Conservation (phyloP, 2,888 invertebrate genomes). For the Thymelicus lineola region DNA sequence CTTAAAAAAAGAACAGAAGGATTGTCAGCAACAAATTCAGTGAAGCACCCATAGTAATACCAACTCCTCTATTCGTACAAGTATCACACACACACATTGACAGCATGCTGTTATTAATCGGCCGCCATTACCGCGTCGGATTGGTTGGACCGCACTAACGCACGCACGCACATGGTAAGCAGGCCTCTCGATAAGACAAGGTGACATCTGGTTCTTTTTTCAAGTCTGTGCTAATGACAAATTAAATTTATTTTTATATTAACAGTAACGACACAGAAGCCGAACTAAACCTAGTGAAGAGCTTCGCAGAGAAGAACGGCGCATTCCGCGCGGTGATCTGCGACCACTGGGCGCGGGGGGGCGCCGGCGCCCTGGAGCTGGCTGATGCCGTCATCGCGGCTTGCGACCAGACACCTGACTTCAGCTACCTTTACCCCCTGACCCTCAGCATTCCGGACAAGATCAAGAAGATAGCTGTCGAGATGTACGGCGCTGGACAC, state of each 20-base stretch:
- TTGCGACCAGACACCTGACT: constrained; percentile 86
- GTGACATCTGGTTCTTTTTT: too few relatives aligned
- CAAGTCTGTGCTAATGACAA: too few relatives aligned
- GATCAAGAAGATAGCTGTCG: constrained; percentile 93
- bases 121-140: too few relatives aligned
- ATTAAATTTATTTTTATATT: constrained; percentile 13
- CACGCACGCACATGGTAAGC: too few relatives aligned
- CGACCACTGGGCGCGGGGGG: constrained; percentile 96
- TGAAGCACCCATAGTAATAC: too few relatives aligned
- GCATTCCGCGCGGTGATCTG: constrained; percentile 95
- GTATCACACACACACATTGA: too few relatives aligned
- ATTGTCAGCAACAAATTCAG: too few relatives aligned
- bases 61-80: too few relatives aligned
- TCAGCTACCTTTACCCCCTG: constrained; percentile 89
- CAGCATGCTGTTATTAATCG: too few relatives aligned
- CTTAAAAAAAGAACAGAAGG: too few relatives aligned
- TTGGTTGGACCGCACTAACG: too few relatives aligned
- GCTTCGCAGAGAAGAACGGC: constrained; percentile 90
- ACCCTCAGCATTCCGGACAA: constrained; percentile 92
- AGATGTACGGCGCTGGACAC: constrained; percentile 98
- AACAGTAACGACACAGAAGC: constrained; percentile 92
- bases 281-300: constrained; percentile 92
- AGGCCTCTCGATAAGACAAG: too few relatives aligned
- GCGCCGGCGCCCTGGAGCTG: constrained; percentile 93
- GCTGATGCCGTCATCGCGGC: constrained; percentile 95